These are phyloP conservation scores for Neofelis nebulosa DNA, from an alignment of 2,113 vertebrate species.

Conservation along the genomic window DNA sequence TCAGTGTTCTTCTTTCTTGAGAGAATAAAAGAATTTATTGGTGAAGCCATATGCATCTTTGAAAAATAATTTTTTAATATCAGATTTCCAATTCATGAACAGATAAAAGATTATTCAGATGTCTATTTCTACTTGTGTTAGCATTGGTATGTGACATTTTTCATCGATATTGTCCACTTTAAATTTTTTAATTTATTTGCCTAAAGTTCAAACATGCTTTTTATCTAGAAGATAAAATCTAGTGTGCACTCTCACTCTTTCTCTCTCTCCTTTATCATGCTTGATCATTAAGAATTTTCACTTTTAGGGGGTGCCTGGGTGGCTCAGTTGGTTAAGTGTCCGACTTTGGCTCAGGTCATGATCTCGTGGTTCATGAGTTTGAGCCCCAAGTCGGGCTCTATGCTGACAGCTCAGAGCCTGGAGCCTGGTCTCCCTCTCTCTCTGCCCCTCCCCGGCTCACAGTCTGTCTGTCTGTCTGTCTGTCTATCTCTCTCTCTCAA, in stretches of 20 bases:
- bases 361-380: too few species aligned
- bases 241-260: background rate
- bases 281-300: background rate
- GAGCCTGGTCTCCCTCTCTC: too few species aligned
- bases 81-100: background rate
- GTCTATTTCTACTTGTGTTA: background rate
- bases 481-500: too few species aligned
- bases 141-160: background rate
- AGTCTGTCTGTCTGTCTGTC: too few species aligned
- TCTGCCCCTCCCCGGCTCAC: too few species aligned
- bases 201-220: background rate
- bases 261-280: background rate
- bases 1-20: background rate
- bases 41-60: background rate
- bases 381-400: too few species aligned
- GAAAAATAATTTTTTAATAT: background rate
- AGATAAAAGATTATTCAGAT: background rate
- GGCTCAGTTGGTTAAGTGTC: too few species aligned
- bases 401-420: too few species aligned
- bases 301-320: background rate
- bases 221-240: background rate
- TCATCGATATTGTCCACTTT: background rate
- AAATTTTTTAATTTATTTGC: background rate
- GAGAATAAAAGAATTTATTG: background rate
- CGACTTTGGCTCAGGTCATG: too few species aligned